These are phyloP conservation scores for Plebejus argus DNA, from an alignment of 2,888 invertebrate genomes.

Conservation along the genomic window DNA sequence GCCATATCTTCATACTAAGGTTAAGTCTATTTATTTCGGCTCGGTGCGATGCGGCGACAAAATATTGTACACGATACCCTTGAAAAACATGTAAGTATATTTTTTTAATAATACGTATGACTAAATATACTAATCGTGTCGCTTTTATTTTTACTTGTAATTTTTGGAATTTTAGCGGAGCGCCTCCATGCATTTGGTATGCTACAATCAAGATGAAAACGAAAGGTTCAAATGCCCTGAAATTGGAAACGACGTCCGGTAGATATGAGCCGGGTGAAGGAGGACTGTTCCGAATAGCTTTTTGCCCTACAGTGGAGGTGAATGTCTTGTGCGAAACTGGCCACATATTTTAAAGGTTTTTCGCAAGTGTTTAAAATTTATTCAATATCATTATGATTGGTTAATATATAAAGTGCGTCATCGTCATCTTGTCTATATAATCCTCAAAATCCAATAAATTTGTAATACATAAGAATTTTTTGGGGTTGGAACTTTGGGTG, in stretches of 20 bases:
- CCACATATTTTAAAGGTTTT: too few relatives aligned
- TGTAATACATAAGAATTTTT: too few relatives aligned
- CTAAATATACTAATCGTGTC: neutral
- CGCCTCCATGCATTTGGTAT: conserved; percentile 79
- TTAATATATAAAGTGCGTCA: too few relatives aligned
- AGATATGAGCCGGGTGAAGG: conserved; percentile 74
- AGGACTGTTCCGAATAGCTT: conserved; percentile 77
- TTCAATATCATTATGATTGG: too few relatives aligned
- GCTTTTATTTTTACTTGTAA: neutral
- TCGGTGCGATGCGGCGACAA: conserved; percentile 82
- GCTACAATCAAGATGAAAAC: conserved; percentile 63
- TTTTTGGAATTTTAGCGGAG: conserved; percentile 65
- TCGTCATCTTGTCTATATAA: too few relatives aligned
- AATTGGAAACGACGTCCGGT: conserved; percentile 66
- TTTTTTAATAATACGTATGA: neutral
- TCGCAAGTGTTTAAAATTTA: too few relatives aligned
- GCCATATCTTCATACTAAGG: conserved; percentile 74
- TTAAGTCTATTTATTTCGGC: conserved; percentile 75
- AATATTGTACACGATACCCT: conserved; percentile 71
- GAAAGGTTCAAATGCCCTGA: conserved; percentile 58
- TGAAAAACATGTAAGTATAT: conserved; percentile 78
- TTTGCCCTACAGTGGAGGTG: conserved; percentile 78
- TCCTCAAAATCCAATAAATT: too few relatives aligned
- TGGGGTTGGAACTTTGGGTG: neutral
- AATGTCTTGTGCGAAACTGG: neutral